Evolutionary conservation across 2,888 invertebrate genomes (phyloP), one percentile per base, ranked within the genome.

Genomic region (Ennomos fuscantarius): DNA sequence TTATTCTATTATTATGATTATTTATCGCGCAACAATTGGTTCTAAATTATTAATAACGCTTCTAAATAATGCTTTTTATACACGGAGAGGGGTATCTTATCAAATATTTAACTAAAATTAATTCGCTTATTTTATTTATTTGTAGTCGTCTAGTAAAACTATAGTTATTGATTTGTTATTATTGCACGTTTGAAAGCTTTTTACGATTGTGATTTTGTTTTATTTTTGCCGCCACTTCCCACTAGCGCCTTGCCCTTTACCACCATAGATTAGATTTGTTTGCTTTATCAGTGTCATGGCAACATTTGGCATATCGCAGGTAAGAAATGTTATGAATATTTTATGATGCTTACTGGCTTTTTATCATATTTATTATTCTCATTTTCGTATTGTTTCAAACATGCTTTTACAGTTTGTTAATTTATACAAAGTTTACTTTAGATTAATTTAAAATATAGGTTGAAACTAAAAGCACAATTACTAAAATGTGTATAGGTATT

Each of bases 181-280:
- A 50, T 63, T 89, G 91, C 91, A 92, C 91, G 92, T 92, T 90
- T 92, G 92, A 92, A 92, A 91, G 92, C 92, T 91, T 92, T 90
- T 89, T 82, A 89, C 89, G 91, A 91, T 91, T 92, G 92, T 91
- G 92, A 91, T 89, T 87, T 86, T 88, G 85, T 89, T 90, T 92
- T 90, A 88, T 86, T 89, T 90, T 81, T 74, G 73, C 73, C 76
- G 73, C 78, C 77, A 74, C 76, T 82, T 82, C 79, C 81, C 76
- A 80, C 73, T 72, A 75, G 55, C 33, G 75, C 66, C 62, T 62
- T 66, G 62, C 55, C 44, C 60, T 59, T 69, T 62, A 74, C 70
- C 73, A 72, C 71, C 66, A 72, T 78, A 77, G 73, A 75, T 55
- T 78, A 76, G 73, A 71, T 58, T 45, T 37, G 34, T 53, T 58